Conservation (phyloP, 2,888 invertebrate genomes). For the Brachyptera risi region DNA sequence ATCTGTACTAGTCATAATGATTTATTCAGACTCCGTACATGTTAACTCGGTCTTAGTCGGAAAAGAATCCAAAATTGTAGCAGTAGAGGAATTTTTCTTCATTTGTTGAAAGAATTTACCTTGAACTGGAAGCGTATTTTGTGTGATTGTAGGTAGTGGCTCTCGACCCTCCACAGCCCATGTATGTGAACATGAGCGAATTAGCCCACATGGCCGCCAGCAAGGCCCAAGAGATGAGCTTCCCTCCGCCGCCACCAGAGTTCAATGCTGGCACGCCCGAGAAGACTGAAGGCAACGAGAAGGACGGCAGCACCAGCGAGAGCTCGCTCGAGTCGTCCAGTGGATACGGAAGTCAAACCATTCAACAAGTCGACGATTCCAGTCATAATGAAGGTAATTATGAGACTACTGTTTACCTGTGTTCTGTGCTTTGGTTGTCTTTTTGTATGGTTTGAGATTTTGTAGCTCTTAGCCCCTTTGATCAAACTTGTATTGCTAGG, state of each 20-base stretch:
- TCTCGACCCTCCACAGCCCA: constrained; percentile 62
- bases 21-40: no score
- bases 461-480: no score
- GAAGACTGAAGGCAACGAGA: constrained; percentile 31
- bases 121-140: no score
- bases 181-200: constrained; percentile 91
- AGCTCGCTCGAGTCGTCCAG: constrained; percentile 72
- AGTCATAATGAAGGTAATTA: constrained; percentile 35
- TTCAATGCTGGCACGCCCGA: constrained; percentile 36
- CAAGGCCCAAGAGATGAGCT: constrained; percentile 61
- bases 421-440: no score
- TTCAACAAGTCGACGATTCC: constrained; percentile 53
- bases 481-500: no score
- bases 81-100: no score
- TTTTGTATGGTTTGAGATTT: no score
- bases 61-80: no score
- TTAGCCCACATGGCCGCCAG: constrained; percentile 75
- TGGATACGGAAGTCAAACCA: constrained; percentile 73
- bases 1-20: no score
- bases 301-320: constrained; percentile 61
- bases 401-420: no score
- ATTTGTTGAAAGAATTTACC: no score
- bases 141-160: constrained; percentile 4
- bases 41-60: no score
- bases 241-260: constrained; percentile 54